phyloP scores from a whole-genome alignment of 64 coral and sea anemone genomes.

The Stylophora pistillata region DNA sequence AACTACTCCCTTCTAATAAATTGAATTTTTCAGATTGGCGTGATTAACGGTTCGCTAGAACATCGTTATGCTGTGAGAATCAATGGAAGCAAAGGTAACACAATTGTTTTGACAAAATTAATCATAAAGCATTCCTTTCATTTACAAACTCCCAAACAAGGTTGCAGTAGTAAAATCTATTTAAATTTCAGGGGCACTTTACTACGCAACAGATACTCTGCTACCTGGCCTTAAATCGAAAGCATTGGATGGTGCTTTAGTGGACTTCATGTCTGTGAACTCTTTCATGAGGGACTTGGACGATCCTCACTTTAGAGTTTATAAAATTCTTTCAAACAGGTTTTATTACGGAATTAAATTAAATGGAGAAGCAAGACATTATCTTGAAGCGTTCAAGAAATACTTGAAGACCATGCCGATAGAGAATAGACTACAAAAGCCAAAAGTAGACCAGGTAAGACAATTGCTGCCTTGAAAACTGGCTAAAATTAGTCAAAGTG shows the following conservation, averaged over 20 bases:
- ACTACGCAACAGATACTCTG: conserved; percentile 4
- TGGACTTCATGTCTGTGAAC: conserved; percentile 29
- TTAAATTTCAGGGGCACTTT: conserved; percentile 16
- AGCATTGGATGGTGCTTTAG: conserved; percentile 47
- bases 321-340: conserved; percentile 8
- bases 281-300: conserved; percentile 19
- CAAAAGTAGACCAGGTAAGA: not conserved
- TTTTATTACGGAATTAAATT: conserved; percentile 35
- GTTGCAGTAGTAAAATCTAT: not conserved
- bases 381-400: conserved; percentile 7
- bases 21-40: conserved; percentile 44
- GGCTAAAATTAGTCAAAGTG: no score
- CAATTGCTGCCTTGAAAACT: no score
- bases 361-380: conserved; percentile 43
- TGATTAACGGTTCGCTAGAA: conserved; percentile 21
- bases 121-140: no score
- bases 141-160: not conserved
- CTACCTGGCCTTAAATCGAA: conserved; percentile 1
- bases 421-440: not conserved
- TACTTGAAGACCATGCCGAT: conserved; percentile 19
- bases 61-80: conserved; percentile 29
- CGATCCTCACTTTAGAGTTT: conserved; percentile 12
- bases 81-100: conserved; percentile 55
- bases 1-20: no score
- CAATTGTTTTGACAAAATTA: not conserved